Evolutionary conservation across 2,888 invertebrate genomes (phyloP).

Genomic region (Pristionchus maxplancki): DNA sequence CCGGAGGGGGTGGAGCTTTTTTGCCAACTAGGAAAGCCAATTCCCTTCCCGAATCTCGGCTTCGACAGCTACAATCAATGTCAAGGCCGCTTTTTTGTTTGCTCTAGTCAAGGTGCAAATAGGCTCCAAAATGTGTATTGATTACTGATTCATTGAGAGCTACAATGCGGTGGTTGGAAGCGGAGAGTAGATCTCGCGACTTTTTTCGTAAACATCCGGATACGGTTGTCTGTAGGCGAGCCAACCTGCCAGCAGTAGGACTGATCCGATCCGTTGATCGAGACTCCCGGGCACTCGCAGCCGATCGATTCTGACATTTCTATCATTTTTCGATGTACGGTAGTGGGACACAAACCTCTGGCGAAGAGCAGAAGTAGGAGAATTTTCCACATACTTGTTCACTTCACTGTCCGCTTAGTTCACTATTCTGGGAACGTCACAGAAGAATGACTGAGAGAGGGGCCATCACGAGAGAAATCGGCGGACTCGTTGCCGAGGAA

Average conservation of each 20-base stretch:
- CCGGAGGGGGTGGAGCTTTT: no score
- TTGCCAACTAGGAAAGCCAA: no score
- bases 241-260: slow-evolving; percentile 60
- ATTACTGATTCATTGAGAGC: background rate
- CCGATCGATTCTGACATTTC: background rate
- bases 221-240: background rate
- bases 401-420: background rate
- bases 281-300: slow-evolving; percentile 58
- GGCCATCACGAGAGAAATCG: no score
- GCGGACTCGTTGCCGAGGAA: background rate
- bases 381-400: background rate
- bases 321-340: no score
- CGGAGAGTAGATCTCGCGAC: background rate
- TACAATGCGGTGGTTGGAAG: background rate
- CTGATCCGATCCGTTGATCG: slow-evolving; percentile 56
- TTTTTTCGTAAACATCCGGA: background rate
- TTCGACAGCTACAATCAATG: no score
- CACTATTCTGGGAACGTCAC: slow-evolving; percentile 29
- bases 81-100: background rate
- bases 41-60: no score
- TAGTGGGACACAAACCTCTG: background rate
- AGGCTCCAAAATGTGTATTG: background rate
- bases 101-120: background rate
- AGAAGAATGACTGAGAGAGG: no score
- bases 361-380: slow-evolving; percentile 34